These are phyloP conservation scores for Eunapius fragilis DNA, from an alignment of 37 sponge, comb jelly and placozoan species.

Conservation along the genomic window DNA sequence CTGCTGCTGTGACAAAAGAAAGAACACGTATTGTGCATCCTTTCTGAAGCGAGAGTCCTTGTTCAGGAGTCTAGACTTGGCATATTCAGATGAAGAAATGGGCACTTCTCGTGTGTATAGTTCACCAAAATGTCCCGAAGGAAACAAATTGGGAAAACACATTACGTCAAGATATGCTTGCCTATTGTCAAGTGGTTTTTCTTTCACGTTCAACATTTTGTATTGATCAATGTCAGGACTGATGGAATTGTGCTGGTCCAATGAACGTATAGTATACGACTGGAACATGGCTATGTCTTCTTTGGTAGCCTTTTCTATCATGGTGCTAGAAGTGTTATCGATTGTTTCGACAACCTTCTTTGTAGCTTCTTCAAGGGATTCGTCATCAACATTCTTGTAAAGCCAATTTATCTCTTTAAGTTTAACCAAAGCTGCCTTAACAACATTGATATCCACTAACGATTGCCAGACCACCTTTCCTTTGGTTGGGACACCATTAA, in stretches of 20 bases:
- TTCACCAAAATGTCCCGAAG: slow-evolving; percentile 49
- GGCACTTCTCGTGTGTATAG: slow-evolving; percentile 26
- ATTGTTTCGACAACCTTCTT: slow-evolving; percentile 48
- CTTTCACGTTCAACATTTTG: slow-evolving; percentile 29
- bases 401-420: slow-evolving; percentile 49
- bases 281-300: slow-evolving; percentile 50
- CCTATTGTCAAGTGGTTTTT: slow-evolving; percentile 37
- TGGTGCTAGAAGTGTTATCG: slow-evolving; percentile 29
- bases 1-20: slow-evolving; percentile 32
- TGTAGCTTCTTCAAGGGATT: slow-evolving; percentile 38
- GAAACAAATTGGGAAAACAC: slow-evolving; percentile 63
- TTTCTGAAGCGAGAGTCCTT: slow-evolving; percentile 59
- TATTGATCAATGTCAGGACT: slow-evolving; percentile 59
- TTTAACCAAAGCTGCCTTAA: background rate
- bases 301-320: slow-evolving; percentile 41
- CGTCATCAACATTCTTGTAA: slow-evolving; percentile 40
- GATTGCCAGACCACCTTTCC: slow-evolving; percentile 31
- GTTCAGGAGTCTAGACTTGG: slow-evolving; percentile 41
- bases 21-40: slow-evolving; percentile 49
- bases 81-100: slow-evolving; percentile 31
- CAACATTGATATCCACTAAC: background rate
- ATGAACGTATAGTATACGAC: slow-evolving; percentile 30
- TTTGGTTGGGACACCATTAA: slow-evolving; percentile 46
- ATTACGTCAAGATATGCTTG: slow-evolving; percentile 46
- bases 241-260: slow-evolving; percentile 29